Evolutionary conservation across 2,113 vertebrate species (phyloP).

Genomic region (Budorcas taxicolor): DNA sequence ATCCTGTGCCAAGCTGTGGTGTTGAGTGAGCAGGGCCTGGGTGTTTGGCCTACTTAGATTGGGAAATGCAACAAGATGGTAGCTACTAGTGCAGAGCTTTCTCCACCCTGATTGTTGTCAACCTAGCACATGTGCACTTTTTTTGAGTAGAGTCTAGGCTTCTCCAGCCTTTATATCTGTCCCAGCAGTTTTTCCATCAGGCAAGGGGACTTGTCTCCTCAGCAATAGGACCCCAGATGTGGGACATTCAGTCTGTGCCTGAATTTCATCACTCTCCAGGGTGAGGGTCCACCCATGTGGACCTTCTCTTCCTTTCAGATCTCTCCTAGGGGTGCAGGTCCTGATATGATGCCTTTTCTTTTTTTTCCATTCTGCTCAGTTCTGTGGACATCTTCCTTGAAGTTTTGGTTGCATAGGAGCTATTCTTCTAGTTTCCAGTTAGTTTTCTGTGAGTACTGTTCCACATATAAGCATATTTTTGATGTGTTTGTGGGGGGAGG

Average conservation of each 20-base stretch:
- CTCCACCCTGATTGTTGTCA: background rate
- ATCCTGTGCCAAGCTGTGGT: background rate
- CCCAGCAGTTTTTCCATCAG: background rate
- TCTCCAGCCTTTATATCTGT: background rate
- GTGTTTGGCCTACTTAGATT: background rate
- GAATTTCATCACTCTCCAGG: background rate
- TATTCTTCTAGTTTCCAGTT: background rate
- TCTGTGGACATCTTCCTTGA: background rate
- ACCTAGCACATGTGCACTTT: background rate
- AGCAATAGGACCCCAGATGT: background rate
- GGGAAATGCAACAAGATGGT: background rate
- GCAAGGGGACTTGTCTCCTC: background rate
- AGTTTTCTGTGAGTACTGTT: background rate
- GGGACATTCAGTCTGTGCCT: background rate
- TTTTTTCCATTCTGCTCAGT: background rate
- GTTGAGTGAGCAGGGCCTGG: background rate
- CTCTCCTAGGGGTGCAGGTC: background rate
- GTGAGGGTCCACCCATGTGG: background rate
- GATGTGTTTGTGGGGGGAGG: background rate
- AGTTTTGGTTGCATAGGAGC: background rate
- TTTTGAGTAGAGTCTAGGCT: background rate
- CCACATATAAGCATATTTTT: background rate
- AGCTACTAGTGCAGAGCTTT: background rate
- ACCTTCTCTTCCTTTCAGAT: background rate
- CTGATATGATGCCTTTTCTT: background rate